Evolutionary conservation across 2,113 vertebrate genomes (phyloP).

Genomic region (Cricetomys ansorgei): DNA sequence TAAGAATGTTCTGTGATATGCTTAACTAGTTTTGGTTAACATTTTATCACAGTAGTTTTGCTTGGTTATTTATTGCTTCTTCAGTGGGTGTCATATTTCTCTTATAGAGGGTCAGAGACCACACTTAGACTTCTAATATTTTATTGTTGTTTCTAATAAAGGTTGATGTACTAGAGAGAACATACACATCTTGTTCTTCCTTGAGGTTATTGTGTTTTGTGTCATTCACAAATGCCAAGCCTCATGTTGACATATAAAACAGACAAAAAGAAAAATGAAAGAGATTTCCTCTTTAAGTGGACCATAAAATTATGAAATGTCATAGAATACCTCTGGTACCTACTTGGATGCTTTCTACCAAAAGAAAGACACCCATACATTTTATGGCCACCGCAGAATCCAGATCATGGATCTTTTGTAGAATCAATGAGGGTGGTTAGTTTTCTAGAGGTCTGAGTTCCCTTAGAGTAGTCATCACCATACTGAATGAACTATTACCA

Average conservation of each 20-base stretch:
- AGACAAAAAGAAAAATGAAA: background rate
- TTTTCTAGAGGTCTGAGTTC: background rate
- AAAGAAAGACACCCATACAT: background rate
- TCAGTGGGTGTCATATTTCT: conserved; percentile 22
- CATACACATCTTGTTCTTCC: background rate
- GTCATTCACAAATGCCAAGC: background rate
- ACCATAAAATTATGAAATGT: background rate
- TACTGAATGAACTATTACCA: background rate
- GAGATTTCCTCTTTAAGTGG: background rate
- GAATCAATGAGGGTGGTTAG: background rate
- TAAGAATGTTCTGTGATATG: background rate
- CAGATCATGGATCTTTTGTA: background rate
- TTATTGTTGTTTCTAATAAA: background rate
- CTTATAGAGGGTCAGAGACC: background rate
- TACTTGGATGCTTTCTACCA: background rate
- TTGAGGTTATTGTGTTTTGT: background rate
- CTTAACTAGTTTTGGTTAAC: background rate
- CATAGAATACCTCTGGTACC: background rate
- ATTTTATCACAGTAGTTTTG: background rate
- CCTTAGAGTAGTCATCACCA: background rate
- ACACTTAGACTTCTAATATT: background rate
- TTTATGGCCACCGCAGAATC: background rate
- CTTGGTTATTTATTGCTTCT: background rate
- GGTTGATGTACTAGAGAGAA: background rate
- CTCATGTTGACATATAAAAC: background rate